phyloP scores from a whole-genome alignment of 1,140 invertebrate species.

The Trichoplusia ni region DNA sequence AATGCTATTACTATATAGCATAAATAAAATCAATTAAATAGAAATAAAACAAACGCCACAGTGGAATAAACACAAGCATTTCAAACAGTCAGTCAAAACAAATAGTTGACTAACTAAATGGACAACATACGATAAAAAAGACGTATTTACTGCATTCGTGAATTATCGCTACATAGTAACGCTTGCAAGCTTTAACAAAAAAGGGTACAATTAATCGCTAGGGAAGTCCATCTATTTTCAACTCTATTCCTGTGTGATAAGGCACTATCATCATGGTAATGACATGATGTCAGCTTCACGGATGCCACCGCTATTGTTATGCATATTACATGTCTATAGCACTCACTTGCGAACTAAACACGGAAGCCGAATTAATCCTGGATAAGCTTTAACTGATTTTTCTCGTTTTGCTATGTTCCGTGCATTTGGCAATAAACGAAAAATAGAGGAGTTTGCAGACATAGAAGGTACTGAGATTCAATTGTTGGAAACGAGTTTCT shows the following conservation, averaged over 20 bases:
- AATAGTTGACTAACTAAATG: too few species aligned
- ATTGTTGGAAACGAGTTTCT: slow-evolving; percentile 23
- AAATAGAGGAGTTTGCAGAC: slow-evolving; percentile 2
- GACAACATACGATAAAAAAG: slow-evolving; percentile 3
- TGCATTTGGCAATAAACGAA: not conserved
- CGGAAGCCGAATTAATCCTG: slow-evolving; percentile 5
- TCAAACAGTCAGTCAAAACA: too few species aligned
- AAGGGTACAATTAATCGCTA: slow-evolving; percentile 11
- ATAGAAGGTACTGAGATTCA: slow-evolving; percentile 8
- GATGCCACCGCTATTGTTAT: slow-evolving; percentile 30
- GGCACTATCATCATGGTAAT: slow-evolving; percentile 21
- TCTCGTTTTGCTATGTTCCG: not conserved
- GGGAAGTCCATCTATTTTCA: slow-evolving; percentile 10
- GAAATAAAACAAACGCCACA: not conserved
- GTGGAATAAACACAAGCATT: slow-evolving; percentile 1
- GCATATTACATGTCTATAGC: slow-evolving; percentile 31
- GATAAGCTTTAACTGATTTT: not conserved
- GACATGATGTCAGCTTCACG: slow-evolving; percentile 24
- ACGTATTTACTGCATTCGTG: slow-evolving; percentile 13
- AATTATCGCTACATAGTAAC: slow-evolving; percentile 11
- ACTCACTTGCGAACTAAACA: slow-evolving; percentile 10
- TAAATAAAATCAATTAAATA: not conserved
- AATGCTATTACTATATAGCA: too few species aligned
- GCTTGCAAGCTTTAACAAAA: slow-evolving; percentile 10
- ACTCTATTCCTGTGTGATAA: slow-evolving; percentile 5